Conservation (phyloP, 2,888 invertebrate species). For the Synanthedon myopaeformis region DNA sequence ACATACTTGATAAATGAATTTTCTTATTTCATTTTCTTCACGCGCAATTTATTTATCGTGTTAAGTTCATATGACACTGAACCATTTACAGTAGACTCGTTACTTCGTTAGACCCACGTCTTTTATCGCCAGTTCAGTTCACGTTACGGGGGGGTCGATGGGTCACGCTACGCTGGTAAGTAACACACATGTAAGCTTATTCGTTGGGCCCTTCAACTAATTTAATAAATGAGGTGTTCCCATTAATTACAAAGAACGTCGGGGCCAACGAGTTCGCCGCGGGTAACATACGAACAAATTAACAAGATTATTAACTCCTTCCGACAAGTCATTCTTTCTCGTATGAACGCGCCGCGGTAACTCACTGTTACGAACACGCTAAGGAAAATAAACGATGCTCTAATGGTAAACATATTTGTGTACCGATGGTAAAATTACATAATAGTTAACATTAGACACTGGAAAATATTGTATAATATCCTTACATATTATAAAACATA, state of each 20-base stretch:
- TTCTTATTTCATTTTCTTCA: conserved; percentile 60
- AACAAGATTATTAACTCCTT: conserved; percentile 66
- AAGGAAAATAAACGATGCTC: not conserved
- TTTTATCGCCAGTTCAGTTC: conserved; percentile 1
- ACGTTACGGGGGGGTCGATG: conserved; percentile 11
- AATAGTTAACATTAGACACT: no score
- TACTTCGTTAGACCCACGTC: conserved; percentile 5
- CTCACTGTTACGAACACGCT: not conserved
- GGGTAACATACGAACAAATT: conserved; percentile 57
- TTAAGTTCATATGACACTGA: conserved; percentile 40
- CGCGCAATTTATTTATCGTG: conserved; percentile 62
- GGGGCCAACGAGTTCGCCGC: conserved; percentile 48
- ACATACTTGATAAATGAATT: conserved; percentile 59
- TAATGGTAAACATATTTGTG: no score
- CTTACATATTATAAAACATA: no score
- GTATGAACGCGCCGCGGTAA: not conserved
- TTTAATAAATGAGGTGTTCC: conserved; percentile 69
- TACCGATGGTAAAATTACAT: no score
- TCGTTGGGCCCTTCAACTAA: conserved; percentile 60
- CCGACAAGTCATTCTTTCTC: conserved; percentile 61
- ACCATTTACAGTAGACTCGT: conserved; percentile 27
- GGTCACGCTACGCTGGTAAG: conserved; percentile 34
- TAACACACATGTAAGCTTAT: conserved; percentile 42
- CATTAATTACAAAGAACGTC: conserved; percentile 68
- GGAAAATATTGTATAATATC: no score